phyloP scores from a whole-genome alignment of 2,888 invertebrate species.

The Xestia sexstrigata region DNA sequence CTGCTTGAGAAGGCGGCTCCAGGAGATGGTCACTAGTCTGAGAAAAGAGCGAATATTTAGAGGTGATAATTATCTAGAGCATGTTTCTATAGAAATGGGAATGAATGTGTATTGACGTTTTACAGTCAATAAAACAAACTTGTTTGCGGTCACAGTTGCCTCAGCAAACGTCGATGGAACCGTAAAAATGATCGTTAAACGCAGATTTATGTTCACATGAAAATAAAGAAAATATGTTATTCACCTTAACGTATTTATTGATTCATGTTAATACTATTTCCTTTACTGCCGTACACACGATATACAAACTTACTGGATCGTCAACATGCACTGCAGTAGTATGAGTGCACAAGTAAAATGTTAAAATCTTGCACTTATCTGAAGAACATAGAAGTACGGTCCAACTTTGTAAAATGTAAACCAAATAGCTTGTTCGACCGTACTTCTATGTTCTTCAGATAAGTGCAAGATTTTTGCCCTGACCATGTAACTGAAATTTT shows the following conservation, averaged over 20 bases:
- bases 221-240: conserved; percentile 55
- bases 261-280: conserved; percentile 24
- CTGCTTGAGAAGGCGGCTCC: conserved; percentile 55
- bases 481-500: neutral
- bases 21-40: conserved; percentile 19
- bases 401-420: too few species aligned
- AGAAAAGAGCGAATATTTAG: neutral
- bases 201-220: conserved; percentile 39
- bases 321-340: neutral
- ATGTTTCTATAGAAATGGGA: conserved; percentile 6
- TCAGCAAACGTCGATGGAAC: conserved; percentile 39
- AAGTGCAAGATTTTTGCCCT: too few species aligned
- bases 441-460: too few species aligned
- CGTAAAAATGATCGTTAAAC: conserved; percentile 61
- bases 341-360: too few species aligned
- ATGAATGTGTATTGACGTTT: conserved; percentile 18
- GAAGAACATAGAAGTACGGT: neutral
- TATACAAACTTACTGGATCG: neutral
- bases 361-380: neutral
- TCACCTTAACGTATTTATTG: conserved; percentile 45
- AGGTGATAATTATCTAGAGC: conserved; percentile 4
- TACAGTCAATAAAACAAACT: conserved; percentile 40
- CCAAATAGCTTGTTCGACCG: too few species aligned
- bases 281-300: neutral
- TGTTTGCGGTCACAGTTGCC: conserved; percentile 52